Conservation (phyloP, 1,140 invertebrate species). For the Drosophila tani region DNA sequence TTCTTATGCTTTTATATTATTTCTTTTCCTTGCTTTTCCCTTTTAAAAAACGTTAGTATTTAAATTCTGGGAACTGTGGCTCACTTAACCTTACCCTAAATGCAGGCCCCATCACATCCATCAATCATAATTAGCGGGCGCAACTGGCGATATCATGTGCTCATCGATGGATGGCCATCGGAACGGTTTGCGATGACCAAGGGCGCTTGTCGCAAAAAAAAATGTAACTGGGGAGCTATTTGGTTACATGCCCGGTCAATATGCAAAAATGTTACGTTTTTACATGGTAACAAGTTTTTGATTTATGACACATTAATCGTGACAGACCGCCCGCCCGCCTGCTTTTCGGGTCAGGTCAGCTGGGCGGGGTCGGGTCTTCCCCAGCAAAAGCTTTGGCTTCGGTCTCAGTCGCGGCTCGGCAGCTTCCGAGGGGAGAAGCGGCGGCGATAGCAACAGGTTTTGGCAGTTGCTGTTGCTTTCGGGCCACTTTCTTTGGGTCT, state of each 20-base stretch:
- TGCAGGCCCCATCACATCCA: slow-evolving; percentile 15
- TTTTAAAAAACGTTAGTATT: not conserved
- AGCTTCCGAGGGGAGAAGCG: slow-evolving; percentile 16
- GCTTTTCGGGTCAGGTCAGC: slow-evolving; percentile 61
- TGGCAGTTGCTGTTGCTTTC: slow-evolving; percentile 38
- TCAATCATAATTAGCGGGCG: slow-evolving; percentile 67
- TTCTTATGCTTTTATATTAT: no score
- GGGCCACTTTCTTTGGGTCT: slow-evolving; percentile 58
- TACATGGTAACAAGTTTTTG: slow-evolving; percentile 71
- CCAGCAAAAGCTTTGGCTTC: slow-evolving; percentile 2
- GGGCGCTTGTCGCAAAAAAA: slow-evolving; percentile 18
- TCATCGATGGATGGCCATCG: slow-evolving; percentile 17
- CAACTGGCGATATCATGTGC: slow-evolving; percentile 31
- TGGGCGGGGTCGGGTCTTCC: slow-evolving; percentile 34
- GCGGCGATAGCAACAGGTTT: slow-evolving; percentile 65
- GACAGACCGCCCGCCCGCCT: slow-evolving; percentile 46
- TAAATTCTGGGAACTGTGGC: slow-evolving; percentile 23
- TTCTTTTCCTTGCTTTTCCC: not conserved
- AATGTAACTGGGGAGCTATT: slow-evolving; percentile 36
- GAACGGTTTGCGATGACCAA: not conserved
- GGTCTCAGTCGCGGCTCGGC: not conserved
- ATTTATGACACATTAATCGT: slow-evolving; percentile 78
- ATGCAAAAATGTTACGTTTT: slow-evolving; percentile 65
- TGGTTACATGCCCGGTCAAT: slow-evolving; percentile 45
- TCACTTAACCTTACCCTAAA: not conserved